A percentile compares a stretch with the other conserved stretches of the same genome.
Conservation (phyloP, 2,113 vertebrate species). For the Cyprinodon brontotheroides region DNA sequence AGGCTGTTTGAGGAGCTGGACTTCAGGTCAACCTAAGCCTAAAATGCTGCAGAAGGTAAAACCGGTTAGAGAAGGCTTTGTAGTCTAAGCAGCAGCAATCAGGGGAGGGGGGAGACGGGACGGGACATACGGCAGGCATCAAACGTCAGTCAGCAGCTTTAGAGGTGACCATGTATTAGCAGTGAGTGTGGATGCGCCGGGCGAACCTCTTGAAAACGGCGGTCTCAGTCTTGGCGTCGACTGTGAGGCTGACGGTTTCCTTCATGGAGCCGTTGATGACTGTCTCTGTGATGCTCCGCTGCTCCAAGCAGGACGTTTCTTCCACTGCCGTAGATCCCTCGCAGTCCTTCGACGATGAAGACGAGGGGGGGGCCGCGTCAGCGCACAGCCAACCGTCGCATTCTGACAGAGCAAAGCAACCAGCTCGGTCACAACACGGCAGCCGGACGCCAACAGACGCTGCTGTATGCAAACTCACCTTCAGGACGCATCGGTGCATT, state of each 20-base stretch:
- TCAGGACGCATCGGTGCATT: slow-evolving; percentile 82
- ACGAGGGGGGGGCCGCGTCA: slow-evolving; percentile 29
- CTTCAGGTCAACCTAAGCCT: too few species aligned
- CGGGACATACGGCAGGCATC: too few species aligned
- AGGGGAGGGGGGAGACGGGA: too few species aligned
- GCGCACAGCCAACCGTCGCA: slow-evolving; percentile 72
- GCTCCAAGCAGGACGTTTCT: slow-evolving; percentile 83
- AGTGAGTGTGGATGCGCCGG: neutral
- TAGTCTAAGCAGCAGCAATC: too few species aligned
- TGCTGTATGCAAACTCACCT: slow-evolving; percentile 76
- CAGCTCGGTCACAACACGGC: too few species aligned
- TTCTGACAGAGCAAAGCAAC: slow-evolving; percentile 42
- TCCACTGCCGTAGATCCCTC: slow-evolving; percentile 83
- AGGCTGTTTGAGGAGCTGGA: too few species aligned
- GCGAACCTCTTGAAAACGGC: slow-evolving; percentile 98
- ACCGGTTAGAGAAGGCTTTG: too few species aligned
- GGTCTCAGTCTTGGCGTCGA: slow-evolving; percentile 98
- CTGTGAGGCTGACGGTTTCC: slow-evolving; percentile 98
- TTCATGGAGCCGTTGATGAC: slow-evolving; percentile 99
- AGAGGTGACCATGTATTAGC: neutral
- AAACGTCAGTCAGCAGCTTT: too few species aligned
- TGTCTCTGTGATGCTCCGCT: slow-evolving; percentile 91
- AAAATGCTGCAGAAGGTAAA: too few species aligned
- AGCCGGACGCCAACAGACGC: too few species aligned
- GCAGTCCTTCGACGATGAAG: slow-evolving; percentile 69